These are phyloP conservation scores for Silurus lanzhouensis DNA, from an alignment of 2,797 vertebrate species.

Conservation along the genomic window DNA sequence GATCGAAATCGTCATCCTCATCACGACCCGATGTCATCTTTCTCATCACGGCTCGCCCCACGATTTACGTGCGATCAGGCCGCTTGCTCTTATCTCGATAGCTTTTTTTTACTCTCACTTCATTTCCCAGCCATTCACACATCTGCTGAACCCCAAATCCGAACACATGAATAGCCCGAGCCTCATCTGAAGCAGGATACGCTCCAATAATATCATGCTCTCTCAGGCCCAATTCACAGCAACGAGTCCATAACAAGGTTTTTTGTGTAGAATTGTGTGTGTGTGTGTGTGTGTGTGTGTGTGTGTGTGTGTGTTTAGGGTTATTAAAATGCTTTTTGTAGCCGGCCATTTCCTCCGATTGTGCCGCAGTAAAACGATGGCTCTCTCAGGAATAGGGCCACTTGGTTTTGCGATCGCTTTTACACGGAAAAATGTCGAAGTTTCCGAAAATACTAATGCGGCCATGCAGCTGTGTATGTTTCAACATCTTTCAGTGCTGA, in stretches of 20 bases:
- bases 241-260: slow-evolving; percentile 59
- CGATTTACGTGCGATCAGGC: background rate
- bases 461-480: slow-evolving; percentile 55
- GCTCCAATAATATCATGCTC: slow-evolving; percentile 53
- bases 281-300: background rate
- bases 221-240: slow-evolving; percentile 62
- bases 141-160: slow-evolving; percentile 46
- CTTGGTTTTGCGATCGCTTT: slow-evolving; percentile 66
- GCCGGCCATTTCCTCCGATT: slow-evolving; percentile 75
- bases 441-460: slow-evolving; percentile 64
- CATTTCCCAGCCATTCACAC: slow-evolving; percentile 59
- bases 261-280: slow-evolving; percentile 8
- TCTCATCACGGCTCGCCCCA: background rate
- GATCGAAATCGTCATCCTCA: slow-evolving; percentile 44
- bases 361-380: slow-evolving; percentile 68
- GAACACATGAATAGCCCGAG: slow-evolving; percentile 50
- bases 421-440: background rate
- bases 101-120: slow-evolving; percentile 45
- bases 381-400: slow-evolving; percentile 67
- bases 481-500: slow-evolving; percentile 52
- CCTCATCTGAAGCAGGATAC: slow-evolving; percentile 56
- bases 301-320: slow-evolving; percentile 19
- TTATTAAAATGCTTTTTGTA: slow-evolving; percentile 77
- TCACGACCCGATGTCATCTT: slow-evolving; percentile 41
- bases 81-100: slow-evolving; percentile 45